These are phyloP conservation scores for Mastacembelus armatus DNA, from an alignment of 2,797 vertebrate species.

Conservation along the genomic window DNA sequence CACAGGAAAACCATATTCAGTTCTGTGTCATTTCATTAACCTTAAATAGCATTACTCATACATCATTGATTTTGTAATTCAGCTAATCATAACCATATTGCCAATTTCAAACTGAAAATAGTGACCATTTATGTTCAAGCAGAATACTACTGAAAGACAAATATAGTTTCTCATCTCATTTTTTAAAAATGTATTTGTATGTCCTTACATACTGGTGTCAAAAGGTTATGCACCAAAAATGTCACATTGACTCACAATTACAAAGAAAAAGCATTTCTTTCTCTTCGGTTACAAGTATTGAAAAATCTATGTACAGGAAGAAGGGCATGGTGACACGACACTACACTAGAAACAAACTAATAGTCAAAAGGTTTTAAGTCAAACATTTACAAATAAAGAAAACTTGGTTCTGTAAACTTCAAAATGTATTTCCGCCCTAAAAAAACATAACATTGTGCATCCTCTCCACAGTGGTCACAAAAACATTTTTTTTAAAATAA, in stretches of 20 bases:
- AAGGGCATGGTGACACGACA: conserved; percentile 73
- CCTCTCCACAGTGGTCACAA: conserved; percentile 46
- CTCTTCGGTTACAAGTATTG: conserved; percentile 81
- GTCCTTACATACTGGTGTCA: conserved; percentile 85
- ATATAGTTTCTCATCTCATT: conserved; percentile 64
- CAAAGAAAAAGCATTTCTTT: conserved; percentile 74
- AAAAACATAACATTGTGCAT: conserved; percentile 47
- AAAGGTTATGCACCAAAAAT: conserved; percentile 84
- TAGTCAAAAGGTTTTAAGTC: conserved; percentile 70
- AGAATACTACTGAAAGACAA: conserved; percentile 3
- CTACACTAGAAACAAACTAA: conserved; percentile 75
- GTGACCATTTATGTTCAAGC: background rate
- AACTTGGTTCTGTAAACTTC: conserved; percentile 51
- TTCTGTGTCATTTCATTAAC: too few species aligned
- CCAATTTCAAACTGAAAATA: background rate
- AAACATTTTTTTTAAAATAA: conserved; percentile 31
- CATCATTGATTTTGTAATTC: too few species aligned
- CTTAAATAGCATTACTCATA: too few species aligned
- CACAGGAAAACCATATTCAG: too few species aligned
- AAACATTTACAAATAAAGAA: conserved; percentile 54
- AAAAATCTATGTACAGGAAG: conserved; percentile 86
- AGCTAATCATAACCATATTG: too few species aligned
- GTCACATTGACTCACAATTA: conserved; percentile 82
- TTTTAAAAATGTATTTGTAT: conserved; percentile 86
- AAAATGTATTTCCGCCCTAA: conserved; percentile 62